Percentiles rank a stretch among this genome's conserved stretches.
Conservation (phyloP, 2,888 invertebrate species). For the Meloe dianella region DNA sequence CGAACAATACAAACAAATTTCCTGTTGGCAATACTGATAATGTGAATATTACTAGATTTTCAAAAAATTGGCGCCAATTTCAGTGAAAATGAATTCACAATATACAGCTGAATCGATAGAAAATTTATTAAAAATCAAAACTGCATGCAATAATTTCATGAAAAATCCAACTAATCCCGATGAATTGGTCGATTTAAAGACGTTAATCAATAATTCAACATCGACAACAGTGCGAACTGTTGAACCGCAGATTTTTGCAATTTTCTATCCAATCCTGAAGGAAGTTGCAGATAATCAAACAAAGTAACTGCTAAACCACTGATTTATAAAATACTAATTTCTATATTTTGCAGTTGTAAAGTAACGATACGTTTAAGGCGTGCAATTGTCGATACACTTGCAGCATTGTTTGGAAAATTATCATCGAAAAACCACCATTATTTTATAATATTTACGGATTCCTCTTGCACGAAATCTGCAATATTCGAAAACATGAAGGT, state of each 20-base stretch:
- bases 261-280: conserved; percentile 45
- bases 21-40: neutral
- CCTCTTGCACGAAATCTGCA: conserved; percentile 65
- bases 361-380: conserved; percentile 57
- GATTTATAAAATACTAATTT: conserved; percentile 19
- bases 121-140: conserved; percentile 14
- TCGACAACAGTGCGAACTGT: conserved; percentile 38
- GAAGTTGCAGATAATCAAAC: conserved; percentile 37
- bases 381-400: conserved; percentile 62
- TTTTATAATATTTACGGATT: conserved; percentile 65
- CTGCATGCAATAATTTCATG: conserved; percentile 30
- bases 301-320: conserved; percentile 34
- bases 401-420: conserved; percentile 60
- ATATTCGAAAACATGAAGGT: conserved; percentile 63
- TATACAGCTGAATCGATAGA: conserved; percentile 10
- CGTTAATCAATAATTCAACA: conserved; percentile 30
- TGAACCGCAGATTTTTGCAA: conserved; percentile 39
- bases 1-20: neutral
- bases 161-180: conserved; percentile 40
- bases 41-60: neutral
- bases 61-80: neutral
- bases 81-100: neutral
- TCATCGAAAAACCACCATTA: conserved; percentile 61
- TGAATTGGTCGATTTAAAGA: conserved; percentile 37
- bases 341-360: conserved; percentile 36